Evolutionary conservation across 2,888 invertebrate species (phyloP).

Genomic region (Ennomos fuscantarius): DNA sequence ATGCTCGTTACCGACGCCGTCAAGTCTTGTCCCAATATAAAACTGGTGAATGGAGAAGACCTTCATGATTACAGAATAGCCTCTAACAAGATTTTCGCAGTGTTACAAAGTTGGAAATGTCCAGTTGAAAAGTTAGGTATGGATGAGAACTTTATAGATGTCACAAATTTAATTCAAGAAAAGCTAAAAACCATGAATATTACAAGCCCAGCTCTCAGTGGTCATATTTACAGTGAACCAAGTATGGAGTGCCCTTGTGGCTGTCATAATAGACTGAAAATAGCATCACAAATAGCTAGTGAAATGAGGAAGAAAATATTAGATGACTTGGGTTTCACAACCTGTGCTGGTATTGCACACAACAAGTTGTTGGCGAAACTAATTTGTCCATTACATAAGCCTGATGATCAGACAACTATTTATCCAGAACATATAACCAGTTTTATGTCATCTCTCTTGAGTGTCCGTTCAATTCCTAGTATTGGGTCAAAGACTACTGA

Average conservation of each 20-base stretch:
- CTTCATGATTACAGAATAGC: constrained; percentile 91
- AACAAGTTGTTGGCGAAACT: constrained; percentile 94
- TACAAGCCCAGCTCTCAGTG: constrained; percentile 70
- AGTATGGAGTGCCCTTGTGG: constrained; percentile 89
- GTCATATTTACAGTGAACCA: constrained; percentile 85
- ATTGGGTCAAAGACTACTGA: constrained; percentile 90
- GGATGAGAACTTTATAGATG: constrained; percentile 94
- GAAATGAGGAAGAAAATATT: constrained; percentile 90
- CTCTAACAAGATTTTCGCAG: constrained; percentile 90
- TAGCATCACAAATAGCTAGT: constrained; percentile 90
- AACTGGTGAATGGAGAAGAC: constrained; percentile 93
- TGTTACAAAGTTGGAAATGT: constrained; percentile 89
- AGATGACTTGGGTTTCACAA: constrained; percentile 89
- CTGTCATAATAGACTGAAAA: constrained; percentile 87
- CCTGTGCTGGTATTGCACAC: constrained; percentile 93
- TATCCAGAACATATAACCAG: constrained; percentile 88
- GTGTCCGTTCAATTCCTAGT: constrained; percentile 89
- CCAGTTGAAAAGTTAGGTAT: constrained; percentile 92
- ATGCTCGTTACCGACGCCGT: constrained; percentile 91
- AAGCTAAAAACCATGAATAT: constrained; percentile 71
- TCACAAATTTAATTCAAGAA: constrained; percentile 87
- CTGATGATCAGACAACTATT: constrained; percentile 92
- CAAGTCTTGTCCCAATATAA: constrained; percentile 89
- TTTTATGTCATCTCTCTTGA: constrained; percentile 87
- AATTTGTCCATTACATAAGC: constrained; percentile 89